Base-by-base conservation (phyloP, 2,797 vertebrate species). In the Choloepus didactylus region DNA sequence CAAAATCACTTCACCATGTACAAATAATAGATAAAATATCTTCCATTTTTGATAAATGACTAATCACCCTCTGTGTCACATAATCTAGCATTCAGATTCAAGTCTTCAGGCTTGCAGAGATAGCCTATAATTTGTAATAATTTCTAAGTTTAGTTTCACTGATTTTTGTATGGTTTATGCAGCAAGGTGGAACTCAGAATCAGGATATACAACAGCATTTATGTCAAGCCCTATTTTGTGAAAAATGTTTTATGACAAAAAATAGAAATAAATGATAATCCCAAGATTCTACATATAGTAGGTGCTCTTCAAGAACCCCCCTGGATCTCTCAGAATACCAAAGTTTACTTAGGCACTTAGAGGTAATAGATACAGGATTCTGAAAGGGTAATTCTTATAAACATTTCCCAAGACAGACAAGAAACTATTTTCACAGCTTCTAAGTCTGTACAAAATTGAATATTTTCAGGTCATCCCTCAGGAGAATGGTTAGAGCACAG, bases 111-210 rank as follows among this genome's bases (percentile, higher is more conserved):
- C 35, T 97, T 59, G 59, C 54, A 84, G 85, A 96, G 23, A 59
- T 82, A 80, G 60, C 25, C 73, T 95, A n/a, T 73, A 96, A 56
- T 84, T 97, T 96, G 31, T 59, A 91, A 76, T 5, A 91, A 91
- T 72, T 76, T 89, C 31, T 80, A 83, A 86, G 56, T 89, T 90
- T 9, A 10, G 35, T 80, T 54, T 19, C 27, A 46, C 10, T 88
- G 27, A 70, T 91, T 97, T 95, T 96, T 95, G 9, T 80, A 62
- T 38, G n/a, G 9, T 25, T 75, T 49, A 89, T 60, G 64, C 31
- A 91, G 10, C 6, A 72, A 4, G 29, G 19, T 70, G 15, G 35
- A 94, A 89, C 3, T 79, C 23, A 75, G 62, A 89, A 95, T 38
- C 2, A 38, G 7, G 16, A 3, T 15, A 59, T 46, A 66, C 88